Base-by-base conservation (phyloP, 2,888 invertebrate genomes). In the Therioaphis trifolii region DNA sequence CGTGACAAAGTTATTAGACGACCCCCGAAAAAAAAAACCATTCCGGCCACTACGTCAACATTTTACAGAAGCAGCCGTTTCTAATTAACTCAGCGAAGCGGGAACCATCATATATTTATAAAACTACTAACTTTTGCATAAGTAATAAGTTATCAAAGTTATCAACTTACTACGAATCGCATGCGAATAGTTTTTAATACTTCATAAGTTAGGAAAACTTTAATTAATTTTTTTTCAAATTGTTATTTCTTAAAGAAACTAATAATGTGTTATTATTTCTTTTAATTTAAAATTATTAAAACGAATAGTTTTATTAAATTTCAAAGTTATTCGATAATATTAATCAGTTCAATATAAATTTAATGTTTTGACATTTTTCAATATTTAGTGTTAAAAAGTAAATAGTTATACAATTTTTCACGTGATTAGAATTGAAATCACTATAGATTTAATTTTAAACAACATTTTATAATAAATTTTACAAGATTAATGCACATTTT, bases 1-100 rank as follows among this genome's bases (percentile, higher is more conserved):
- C 72, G n/a, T 63, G 58, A 82, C 63, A 52, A 82, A 82, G 71
- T 82, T 71, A 82, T 82, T 72, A 61, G 52, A 72, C 63, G 35
- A 55, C 29, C 46, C 71, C 79, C 21, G 21, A 74, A 15, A 77
- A 40, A 69, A 69, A 77, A 78, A 78, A 68, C 35, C 24, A 78
- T 68, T 52, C 52, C 21, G 52, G 46, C 52, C 24, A 52, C 66
- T 52, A 68, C 52, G 52, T 68, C 29, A 46, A 68, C 52, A 40
- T 55, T 66, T 52, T 55, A 52, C 40, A 78, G 15, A 40, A 78
- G 52, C 66, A 78, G 68, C 68, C 35, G 78, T 78, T 78, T 78
- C 24, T 78, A 55, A 78, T 78, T 78, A 78, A 68, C 35, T 18
- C 68, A 55, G 40, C 52, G 24, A 49, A 68, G 52, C 18, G 52